These are phyloP conservation scores for Caradrina kadenii DNA, from an alignment of 2,888 invertebrate species.

Conservation along the genomic window DNA sequence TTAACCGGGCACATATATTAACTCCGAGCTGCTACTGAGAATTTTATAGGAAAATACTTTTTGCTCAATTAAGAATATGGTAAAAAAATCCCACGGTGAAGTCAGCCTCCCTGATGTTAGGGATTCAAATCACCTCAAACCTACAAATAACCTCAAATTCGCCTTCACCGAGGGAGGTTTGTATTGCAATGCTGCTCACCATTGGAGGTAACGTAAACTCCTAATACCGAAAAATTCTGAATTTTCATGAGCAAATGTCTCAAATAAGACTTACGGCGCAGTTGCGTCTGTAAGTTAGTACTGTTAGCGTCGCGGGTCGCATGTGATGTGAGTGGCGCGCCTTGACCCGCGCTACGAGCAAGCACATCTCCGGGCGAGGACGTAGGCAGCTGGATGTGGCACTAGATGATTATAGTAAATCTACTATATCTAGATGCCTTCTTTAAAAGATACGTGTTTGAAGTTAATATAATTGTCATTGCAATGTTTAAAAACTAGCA, in stretches of 20 bases:
- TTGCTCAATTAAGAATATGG: too few species aligned
- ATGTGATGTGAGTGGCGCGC: conserved; percentile 76
- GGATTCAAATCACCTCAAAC: too few species aligned
- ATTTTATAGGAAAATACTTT: too few species aligned
- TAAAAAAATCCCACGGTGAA: too few species aligned
- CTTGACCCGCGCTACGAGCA: conserved; percentile 82
- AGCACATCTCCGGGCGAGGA: conserved; percentile 75
- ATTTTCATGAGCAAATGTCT: conserved; percentile 58
- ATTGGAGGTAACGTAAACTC: background rate
- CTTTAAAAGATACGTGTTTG: too few species aligned
- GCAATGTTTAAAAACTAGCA: too few species aligned
- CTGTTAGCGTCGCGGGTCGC: conserved; percentile 69
- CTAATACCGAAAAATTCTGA: conserved; percentile 48
- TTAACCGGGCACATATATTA: too few species aligned
- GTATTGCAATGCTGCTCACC: background rate
- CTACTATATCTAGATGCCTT: too few species aligned
- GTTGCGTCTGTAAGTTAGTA: conserved; percentile 67
- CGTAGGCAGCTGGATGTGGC: conserved; percentile 64
- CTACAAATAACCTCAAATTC: too few species aligned
- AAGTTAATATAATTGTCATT: too few species aligned
- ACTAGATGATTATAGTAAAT: background rate
- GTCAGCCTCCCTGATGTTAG: too few species aligned
- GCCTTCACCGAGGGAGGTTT: background rate
- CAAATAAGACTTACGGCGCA: conserved; percentile 65
- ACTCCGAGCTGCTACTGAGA: too few species aligned